Evolutionary conservation across 2,797 vertebrate genomes (phyloP).

Genomic region (Cottoperca gobio): DNA sequence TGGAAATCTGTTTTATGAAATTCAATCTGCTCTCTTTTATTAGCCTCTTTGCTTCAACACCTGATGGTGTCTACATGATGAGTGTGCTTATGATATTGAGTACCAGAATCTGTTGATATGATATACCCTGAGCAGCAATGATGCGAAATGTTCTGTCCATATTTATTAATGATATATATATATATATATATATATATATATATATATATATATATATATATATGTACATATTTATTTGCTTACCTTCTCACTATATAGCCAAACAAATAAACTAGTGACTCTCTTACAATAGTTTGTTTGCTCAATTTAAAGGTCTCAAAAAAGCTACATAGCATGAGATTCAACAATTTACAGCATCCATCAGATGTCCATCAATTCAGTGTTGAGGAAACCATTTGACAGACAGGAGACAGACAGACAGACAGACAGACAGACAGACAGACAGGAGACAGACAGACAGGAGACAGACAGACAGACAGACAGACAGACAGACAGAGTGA

Average conservation of each 20-base stretch:
- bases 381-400: constrained; percentile 43
- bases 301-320: too few species aligned
- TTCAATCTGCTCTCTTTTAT: background rate
- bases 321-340: too few species aligned
- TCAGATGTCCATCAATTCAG: constrained; percentile 29
- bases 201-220: too few species aligned
- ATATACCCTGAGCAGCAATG: background rate
- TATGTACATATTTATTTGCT: too few species aligned
- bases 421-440: constrained; percentile 11
- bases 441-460: too few species aligned
- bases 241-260: too few species aligned
- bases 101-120: background rate
- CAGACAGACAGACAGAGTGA: background rate
- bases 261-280: too few species aligned
- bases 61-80: background rate
- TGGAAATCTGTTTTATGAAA: background rate
- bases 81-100: background rate
- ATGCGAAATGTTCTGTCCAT: background rate
- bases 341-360: background rate
- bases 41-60: background rate
- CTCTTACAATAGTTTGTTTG: background rate
- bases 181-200: too few species aligned
- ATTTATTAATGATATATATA: too few species aligned
- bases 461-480: too few species aligned
- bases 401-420: background rate